Evolutionary conservation across 1,140 invertebrate species (phyloP), one percentile per base, ranked within the genome.

Genomic region (Drosophila nasuta): DNA sequence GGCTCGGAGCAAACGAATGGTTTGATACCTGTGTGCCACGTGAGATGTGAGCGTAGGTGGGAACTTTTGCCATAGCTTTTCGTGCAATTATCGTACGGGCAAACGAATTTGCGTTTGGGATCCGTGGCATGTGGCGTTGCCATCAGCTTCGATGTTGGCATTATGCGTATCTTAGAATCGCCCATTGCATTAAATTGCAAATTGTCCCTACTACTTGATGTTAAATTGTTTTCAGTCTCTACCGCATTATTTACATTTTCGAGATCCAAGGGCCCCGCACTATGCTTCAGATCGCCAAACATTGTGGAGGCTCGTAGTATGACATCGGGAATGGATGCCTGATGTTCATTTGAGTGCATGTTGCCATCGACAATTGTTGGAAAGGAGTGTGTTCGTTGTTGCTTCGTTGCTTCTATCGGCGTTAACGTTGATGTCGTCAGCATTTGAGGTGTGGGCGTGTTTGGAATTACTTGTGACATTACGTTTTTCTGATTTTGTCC

Each of bases 1-100:
- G 94, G 93, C 90, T 94, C 94, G 71, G 93, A 93, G 79, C 94
- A 94, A 2, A 94, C 93, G 79, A 94, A 94, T 0, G 94, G 94
- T 64, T 94, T 91, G 69, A 94, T 94, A 5, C 91, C 91, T 17
- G 91, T 92, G 43, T 92, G 91, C 91, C 91, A 92, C 5, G 91
- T 92, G 54, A 92, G 77, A 77, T 92, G 91, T 17, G 91, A 92
- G 41, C 91, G 91, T 49, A 92, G 73, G 75, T 92, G 91, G 33
- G 91, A 92, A 74, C 91, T 92, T 69, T 92, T 92, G 45, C 91
- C 91, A 69, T 92, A 92, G 68, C 91, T 92, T 72, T 92, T 92
- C 20, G 87, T 89, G 54, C 91, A 92, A 58, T 92, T 87, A 4
- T 92, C 91, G 49, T 92, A 87, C 2, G 91, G 91, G 52, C 91